These are phyloP conservation scores for Perca fluviatilis DNA, from an alignment of 2,113 vertebrate species.

Conservation along the genomic window DNA sequence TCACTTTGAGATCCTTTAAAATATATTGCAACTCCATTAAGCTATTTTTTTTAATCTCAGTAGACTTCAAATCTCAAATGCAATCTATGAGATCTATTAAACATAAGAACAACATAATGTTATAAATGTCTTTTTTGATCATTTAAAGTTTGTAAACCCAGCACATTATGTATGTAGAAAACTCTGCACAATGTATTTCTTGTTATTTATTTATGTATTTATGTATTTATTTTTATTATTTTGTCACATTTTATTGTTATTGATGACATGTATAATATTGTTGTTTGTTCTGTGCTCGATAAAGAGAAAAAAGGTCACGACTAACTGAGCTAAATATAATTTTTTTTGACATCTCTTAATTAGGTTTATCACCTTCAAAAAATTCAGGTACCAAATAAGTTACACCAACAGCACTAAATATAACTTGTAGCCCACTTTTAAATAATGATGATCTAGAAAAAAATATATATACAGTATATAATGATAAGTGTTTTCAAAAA, in stretches of 20 bases:
- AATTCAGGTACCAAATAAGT: background rate
- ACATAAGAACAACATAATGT: background rate
- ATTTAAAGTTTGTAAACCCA: background rate
- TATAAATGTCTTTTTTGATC: background rate
- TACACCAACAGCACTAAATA: background rate
- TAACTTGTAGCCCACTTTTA: background rate
- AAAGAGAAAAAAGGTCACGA: background rate
- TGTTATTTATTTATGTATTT: background rate
- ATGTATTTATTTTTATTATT: background rate
- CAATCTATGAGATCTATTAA: background rate
- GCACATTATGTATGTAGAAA: background rate
- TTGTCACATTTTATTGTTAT: background rate
- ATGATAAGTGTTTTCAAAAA: background rate
- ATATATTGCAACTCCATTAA: background rate
- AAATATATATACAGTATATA: no score
- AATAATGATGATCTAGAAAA: background rate
- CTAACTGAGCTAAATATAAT: background rate
- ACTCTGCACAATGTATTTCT: background rate
- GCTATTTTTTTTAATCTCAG: background rate
- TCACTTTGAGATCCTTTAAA: background rate
- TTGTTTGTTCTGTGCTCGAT: background rate
- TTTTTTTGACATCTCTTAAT: background rate
- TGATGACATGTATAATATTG: background rate
- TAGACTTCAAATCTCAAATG: background rate
- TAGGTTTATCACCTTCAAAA: background rate